Conservation (phyloP, 2,797 vertebrate genomes). For the Melanotaenia maccullochi region DNA sequence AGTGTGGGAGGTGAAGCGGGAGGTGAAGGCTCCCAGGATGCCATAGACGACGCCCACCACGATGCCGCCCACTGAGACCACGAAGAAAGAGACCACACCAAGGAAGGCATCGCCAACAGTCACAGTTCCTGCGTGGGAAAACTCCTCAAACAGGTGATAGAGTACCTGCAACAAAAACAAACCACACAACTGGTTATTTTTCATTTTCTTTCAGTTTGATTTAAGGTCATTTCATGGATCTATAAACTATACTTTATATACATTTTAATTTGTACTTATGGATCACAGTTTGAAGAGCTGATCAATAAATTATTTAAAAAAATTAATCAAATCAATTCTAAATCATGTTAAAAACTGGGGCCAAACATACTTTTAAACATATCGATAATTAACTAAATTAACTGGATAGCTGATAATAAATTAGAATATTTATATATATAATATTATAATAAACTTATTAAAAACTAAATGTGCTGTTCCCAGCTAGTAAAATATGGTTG, state of each 20-base stretch:
- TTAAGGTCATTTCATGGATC: accelerated
- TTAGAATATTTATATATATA: no score
- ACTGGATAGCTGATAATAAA: no score
- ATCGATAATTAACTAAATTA: no score
- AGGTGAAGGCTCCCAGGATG: slow-evolving; percentile 92
- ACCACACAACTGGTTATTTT: accelerated
- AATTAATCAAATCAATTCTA: no score
- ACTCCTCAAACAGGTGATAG: slow-evolving; percentile 96
- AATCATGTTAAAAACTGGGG: no score
- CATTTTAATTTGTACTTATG: no score
- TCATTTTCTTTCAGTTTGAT: accelerated
- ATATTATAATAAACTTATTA: no score
- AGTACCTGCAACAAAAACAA: slow-evolving; percentile 84
- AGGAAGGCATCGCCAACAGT: slow-evolving; percentile 88
- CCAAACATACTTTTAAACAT: no score
- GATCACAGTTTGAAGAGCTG: no score
- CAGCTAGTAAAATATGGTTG: no score
- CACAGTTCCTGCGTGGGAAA: slow-evolving; percentile 81
- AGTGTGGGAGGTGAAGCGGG: slow-evolving; percentile 94
- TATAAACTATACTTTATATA: accelerated
- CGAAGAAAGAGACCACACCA: slow-evolving; percentile 93
- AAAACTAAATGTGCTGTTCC: no score
- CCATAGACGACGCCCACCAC: slow-evolving; percentile 92
- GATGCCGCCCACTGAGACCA: slow-evolving; percentile 91
- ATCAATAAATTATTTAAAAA: no score